Percentiles rank a stretch among this genome's conserved stretches.
phyloP scores from a whole-genome alignment of 2,888 invertebrate genomes.

The Spilarctia lutea region DNA sequence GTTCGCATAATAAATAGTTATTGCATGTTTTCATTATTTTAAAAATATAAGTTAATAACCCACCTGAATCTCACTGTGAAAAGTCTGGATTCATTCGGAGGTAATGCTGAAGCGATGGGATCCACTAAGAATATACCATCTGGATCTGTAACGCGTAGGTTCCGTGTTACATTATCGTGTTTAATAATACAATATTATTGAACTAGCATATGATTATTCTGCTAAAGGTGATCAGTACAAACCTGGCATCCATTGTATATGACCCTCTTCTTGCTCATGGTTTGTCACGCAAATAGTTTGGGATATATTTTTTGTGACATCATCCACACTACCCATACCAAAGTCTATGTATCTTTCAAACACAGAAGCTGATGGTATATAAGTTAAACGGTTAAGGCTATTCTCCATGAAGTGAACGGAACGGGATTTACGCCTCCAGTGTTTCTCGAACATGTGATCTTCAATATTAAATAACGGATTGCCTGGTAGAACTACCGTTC shows the following conservation, averaged over 20 bases:
- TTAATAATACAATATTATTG: background rate
- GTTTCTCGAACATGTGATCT: conserved; percentile 71
- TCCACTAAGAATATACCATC: conserved; percentile 77
- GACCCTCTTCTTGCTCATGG: conserved; percentile 75
- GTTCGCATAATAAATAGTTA: too few species aligned
- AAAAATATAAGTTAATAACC: conserved; percentile 1
- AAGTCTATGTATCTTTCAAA: conserved; percentile 79
- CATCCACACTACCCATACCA: conserved; percentile 70
- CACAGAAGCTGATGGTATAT: conserved; percentile 77
- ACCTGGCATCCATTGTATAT: conserved; percentile 81
- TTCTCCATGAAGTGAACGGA: conserved; percentile 79
- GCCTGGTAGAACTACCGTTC: conserved; percentile 69
- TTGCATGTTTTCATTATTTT: background rate
- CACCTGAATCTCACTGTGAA: conserved; percentile 81
- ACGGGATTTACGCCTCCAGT: conserved; percentile 67
- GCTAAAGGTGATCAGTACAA: background rate
- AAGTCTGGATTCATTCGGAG: conserved; percentile 76
- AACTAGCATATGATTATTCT: background rate
- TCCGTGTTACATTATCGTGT: background rate
- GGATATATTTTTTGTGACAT: conserved; percentile 77
- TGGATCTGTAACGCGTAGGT: conserved; percentile 68
- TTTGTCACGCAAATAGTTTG: conserved; percentile 80
- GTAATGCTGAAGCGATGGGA: conserved; percentile 72
- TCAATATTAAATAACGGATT: conserved; percentile 67
- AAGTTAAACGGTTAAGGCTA: conserved; percentile 69